Conservation (phyloP, 2,888 invertebrate species). For the Orthosia incerta region DNA sequence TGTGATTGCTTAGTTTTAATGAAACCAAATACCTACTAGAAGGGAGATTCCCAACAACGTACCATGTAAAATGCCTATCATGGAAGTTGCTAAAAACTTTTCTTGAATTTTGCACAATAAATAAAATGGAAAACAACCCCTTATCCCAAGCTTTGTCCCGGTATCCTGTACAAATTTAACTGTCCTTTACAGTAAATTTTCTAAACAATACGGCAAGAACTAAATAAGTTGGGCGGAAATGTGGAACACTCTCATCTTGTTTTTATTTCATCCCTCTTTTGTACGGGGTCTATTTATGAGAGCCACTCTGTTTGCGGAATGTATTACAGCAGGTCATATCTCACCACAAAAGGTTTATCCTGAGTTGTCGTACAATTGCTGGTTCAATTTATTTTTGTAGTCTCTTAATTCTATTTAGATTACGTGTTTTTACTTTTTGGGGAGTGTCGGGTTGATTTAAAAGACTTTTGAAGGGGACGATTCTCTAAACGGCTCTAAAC, state of each 20-base stretch:
- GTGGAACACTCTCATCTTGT: conserved; percentile 68
- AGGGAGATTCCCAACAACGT: too few species aligned
- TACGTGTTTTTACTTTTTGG: conserved; percentile 13
- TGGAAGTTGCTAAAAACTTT: neutral
- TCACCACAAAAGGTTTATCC: conserved; percentile 73
- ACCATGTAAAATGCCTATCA: too few species aligned
- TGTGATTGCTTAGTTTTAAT: too few species aligned
- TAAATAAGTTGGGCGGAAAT: conserved; percentile 59
- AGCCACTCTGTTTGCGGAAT: conserved; percentile 74
- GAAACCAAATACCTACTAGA: too few species aligned
- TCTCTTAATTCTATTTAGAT: conserved; percentile 50
- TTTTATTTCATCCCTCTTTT: conserved; percentile 73
- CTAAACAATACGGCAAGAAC: conserved; percentile 28
- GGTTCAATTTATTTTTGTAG: conserved; percentile 48
- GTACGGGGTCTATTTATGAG: conserved; percentile 76
- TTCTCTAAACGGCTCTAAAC: neutral
- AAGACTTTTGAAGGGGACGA: neutral
- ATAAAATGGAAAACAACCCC: neutral
- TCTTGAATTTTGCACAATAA: neutral
- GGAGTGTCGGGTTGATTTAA: neutral
- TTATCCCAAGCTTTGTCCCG: conserved; percentile 7
- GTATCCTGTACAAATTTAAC: neutral
- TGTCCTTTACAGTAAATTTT: too few species aligned
- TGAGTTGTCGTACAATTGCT: conserved; percentile 52
- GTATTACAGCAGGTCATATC: conserved; percentile 74